Conservation (phyloP, 1,140 invertebrate species). For the Grapholita molesta region DNA sequence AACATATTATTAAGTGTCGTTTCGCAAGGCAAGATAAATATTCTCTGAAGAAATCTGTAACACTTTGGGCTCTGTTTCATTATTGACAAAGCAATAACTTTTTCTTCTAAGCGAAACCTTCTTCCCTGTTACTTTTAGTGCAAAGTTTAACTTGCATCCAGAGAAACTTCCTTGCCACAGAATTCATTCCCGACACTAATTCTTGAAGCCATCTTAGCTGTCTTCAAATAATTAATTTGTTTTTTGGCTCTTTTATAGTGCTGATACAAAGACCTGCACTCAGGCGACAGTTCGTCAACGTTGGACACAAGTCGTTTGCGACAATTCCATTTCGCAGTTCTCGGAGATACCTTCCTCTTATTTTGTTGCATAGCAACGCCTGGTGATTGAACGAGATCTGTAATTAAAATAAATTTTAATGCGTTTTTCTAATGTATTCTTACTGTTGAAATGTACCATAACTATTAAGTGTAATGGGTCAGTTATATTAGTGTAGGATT, state of each 20-base stretch:
- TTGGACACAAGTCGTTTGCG: too few species aligned
- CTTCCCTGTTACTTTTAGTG: background rate
- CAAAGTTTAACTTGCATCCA: background rate
- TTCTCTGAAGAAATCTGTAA: slow-evolving; percentile 14
- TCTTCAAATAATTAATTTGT: background rate
- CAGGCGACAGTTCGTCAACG: background rate
- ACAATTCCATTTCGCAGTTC: too few species aligned
- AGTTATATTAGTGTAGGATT: too few species aligned
- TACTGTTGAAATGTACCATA: too few species aligned
- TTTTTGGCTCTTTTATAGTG: background rate
- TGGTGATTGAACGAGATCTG: too few species aligned
- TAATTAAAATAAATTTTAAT: too few species aligned
- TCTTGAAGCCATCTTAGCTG: background rate
- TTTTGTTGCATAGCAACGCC: background rate
- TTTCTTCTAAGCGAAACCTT: background rate
- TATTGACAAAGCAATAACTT: background rate
- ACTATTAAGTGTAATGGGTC: too few species aligned
- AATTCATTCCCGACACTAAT: background rate
- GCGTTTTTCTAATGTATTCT: too few species aligned
- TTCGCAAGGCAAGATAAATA: background rate
- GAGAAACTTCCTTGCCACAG: background rate
- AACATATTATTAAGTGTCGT: slow-evolving; percentile 1
- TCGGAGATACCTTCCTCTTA: background rate
- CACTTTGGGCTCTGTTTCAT: slow-evolving; percentile 25
- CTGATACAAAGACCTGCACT: background rate